Evolutionary conservation across 2,797 vertebrate species (phyloP), one percentile per base, ranked within the genome.

Genomic region (Scolopax rusticola): DNA sequence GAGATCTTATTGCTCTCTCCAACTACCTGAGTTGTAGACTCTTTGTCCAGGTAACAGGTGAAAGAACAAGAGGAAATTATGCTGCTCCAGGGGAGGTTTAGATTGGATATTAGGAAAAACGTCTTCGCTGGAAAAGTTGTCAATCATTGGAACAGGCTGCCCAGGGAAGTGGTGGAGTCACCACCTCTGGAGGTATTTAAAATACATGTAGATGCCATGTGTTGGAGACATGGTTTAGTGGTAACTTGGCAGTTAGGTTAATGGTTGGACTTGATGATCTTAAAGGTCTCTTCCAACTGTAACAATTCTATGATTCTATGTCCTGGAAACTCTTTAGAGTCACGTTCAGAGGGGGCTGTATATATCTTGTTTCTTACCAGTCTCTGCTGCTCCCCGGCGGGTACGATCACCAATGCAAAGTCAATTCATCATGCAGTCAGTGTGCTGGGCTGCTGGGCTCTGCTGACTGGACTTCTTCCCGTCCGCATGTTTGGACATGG

Each of bases 381-480:
- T 19, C 53, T 53, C 11, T 78, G 40, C 28, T 41, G 28, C 27
- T 18, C 11, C 28, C 2, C 19, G 0, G 0, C 1, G 12, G 61
- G 28, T 64, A 61, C 47, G 47, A 51, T 9, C 33, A 51, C 16
- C 32, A 45, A 27, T 14, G 50, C 45, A 51, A 61, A 75, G 53
- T 36, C 16, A 3, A 51, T 38, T 51, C 2, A 2, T 4, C 9
- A 1, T 0, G 2, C 70, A 59, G 47, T 15, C 0, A 0, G 10
- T 15, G 67, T 41, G 21, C 68, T 67, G 0, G 0, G 67, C 51
- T 82, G 74, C 59, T 67, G 84, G 70, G 38, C 36, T 71, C 89
- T 89, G 15, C 79, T 86, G 79, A 81, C 88, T 93, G 93, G 54
- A 95, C 80, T 81, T 90, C 77, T 92, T 87, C 74, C 60, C 56